Percentiles rank a stretch among this genome's conserved stretches.
These are phyloP conservation scores for Scaptomyza reducta DNA, from an alignment of 2,888 invertebrate species.

Conservation along the genomic window DNA sequence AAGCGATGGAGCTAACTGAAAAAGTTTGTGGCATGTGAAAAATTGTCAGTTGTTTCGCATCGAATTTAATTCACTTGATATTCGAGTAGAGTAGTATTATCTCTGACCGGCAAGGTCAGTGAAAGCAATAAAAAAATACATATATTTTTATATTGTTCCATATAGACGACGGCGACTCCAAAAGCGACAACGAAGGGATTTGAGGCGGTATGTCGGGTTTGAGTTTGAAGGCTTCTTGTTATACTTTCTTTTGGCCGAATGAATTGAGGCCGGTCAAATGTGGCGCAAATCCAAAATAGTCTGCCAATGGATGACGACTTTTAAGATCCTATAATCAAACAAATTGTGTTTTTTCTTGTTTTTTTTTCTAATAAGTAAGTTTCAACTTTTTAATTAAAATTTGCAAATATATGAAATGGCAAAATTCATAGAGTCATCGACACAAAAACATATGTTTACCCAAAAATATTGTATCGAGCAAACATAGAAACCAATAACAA, in stretches of 20 bases:
- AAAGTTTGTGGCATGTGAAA: slow-evolving; percentile 47
- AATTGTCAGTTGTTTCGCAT: slow-evolving; percentile 44
- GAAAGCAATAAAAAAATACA: slow-evolving; percentile 58
- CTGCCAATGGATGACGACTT: slow-evolving; percentile 24
- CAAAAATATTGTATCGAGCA: too few species aligned
- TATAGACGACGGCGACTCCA: slow-evolving; percentile 27
- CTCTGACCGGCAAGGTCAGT: slow-evolving; percentile 60
- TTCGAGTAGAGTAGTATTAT: slow-evolving; percentile 41
- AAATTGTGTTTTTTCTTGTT: not conserved
- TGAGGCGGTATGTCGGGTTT: slow-evolving; percentile 7
- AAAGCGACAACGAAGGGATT: slow-evolving; percentile 4
- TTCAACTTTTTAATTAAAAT: too few species aligned
- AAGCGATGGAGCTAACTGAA: slow-evolving; percentile 46
- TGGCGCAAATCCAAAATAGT: slow-evolving; percentile 41
- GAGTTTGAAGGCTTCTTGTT: slow-evolving; percentile 21
- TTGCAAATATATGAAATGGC: too few species aligned
- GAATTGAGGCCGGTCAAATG: slow-evolving; percentile 71
- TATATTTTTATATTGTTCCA: slow-evolving; percentile 37
- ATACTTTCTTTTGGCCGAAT: slow-evolving; percentile 42
- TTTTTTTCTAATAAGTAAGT: not conserved
- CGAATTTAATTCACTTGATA: slow-evolving; percentile 51
- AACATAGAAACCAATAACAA: too few species aligned
- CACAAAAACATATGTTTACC: too few species aligned
- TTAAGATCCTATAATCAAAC: slow-evolving; percentile 6
- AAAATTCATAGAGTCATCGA: too few species aligned